phyloP scores from a whole-genome alignment of 2,888 invertebrate genomes.

The Eudasyphora cyanicolor region DNA sequence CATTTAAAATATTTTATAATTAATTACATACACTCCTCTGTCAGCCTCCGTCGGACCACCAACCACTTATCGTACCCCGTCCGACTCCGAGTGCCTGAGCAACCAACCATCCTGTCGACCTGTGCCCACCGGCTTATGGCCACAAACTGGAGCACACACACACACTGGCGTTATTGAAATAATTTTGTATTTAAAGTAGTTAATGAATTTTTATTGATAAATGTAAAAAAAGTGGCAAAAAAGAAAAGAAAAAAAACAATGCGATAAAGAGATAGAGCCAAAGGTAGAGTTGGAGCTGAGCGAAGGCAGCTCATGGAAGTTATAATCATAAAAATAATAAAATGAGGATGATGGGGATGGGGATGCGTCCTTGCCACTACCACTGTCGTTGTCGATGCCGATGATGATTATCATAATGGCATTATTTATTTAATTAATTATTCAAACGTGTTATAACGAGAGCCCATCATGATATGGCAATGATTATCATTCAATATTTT shows the following conservation, averaged over 20 bases:
- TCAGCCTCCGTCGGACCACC: too few species aligned
- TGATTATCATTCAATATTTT: constrained; percentile 32
- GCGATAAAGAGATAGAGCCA: not conserved
- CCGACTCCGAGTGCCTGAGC: not conserved
- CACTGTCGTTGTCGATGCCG: not conserved
- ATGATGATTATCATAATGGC: constrained; percentile 21
- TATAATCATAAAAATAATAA: too few species aligned
- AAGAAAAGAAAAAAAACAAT: not conserved
- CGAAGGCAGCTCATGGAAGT: too few species aligned
- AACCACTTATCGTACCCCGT: too few species aligned
- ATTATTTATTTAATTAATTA: constrained; percentile 43
- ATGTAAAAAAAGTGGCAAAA: not conserved
- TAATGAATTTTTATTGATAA: constrained; percentile 38
- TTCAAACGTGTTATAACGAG: constrained; percentile 33
- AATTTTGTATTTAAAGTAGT: constrained; percentile 29
- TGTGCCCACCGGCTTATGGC: not conserved
- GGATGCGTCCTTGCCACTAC: too few species aligned
- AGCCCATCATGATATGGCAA: not conserved
- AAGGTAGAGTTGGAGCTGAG: too few species aligned
- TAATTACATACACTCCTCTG: constrained; percentile 25
- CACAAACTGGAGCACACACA: constrained; percentile 16
- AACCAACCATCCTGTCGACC: not conserved
- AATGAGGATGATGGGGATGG: not conserved
- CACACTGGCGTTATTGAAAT: constrained; percentile 37
- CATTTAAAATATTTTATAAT: constrained; percentile 48